Evolutionary conservation across 2,888 invertebrate genomes (phyloP).

Genomic region (Parelbella ahira): DNA sequence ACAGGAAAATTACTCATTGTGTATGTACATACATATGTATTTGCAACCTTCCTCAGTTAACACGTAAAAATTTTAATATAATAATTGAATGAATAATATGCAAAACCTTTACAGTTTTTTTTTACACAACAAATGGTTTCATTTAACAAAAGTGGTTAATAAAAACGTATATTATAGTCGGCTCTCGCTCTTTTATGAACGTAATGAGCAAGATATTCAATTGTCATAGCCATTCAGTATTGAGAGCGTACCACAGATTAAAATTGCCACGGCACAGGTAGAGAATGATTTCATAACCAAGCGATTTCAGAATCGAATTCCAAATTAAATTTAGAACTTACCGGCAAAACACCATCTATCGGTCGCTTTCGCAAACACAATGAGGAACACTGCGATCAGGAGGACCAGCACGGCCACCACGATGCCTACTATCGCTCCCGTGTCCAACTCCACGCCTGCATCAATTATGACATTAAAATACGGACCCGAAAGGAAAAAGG

Average conservation of each 20-base stretch:
- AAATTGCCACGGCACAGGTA: not conserved
- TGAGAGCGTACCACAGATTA: slow-evolving; percentile 4
- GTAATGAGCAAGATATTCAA: not conserved
- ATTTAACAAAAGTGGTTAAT: no score
- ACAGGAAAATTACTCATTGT: no score
- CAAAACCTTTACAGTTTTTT: no score
- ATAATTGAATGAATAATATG: no score
- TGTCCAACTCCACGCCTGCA: slow-evolving; percentile 86
- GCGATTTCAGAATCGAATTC: not conserved
- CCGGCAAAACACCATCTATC: slow-evolving; percentile 94
- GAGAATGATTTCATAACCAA: slow-evolving; percentile 6
- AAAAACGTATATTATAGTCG: no score
- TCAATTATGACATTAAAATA: no score
- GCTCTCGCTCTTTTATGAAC: no score
- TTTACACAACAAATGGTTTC: no score
- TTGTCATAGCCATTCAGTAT: slow-evolving; percentile 2
- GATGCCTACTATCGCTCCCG: slow-evolving; percentile 89
- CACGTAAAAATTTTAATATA: no score
- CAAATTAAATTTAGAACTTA: slow-evolving; percentile 69
- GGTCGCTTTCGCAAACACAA: slow-evolving; percentile 88
- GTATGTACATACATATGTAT: no score
- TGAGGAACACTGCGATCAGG: slow-evolving; percentile 81
- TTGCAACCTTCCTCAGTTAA: no score
- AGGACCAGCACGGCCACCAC: slow-evolving; percentile 85
- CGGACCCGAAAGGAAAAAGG: no score